Base-by-base conservation (phyloP, 2,113 vertebrate species). In the Menura novaehollandiae region DNA sequence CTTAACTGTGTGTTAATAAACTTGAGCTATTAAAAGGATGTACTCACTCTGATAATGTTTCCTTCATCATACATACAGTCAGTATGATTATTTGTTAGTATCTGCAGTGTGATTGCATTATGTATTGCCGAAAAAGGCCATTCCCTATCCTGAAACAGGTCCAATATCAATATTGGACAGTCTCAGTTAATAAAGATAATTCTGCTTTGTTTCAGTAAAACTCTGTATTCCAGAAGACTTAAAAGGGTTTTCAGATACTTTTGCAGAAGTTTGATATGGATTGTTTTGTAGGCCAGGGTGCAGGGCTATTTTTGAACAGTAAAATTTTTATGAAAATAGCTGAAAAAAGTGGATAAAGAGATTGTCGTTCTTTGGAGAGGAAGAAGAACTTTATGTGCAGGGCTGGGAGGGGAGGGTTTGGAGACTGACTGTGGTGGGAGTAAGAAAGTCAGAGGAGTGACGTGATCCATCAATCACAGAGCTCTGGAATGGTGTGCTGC, bases 401-500 rank as follows among this genome's bases (percentile, higher is more conserved):
- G 19, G 39, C 66, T 63, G 43, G 52, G 35, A 87, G 56, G 52
- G 23, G 3, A 32, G 9, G 9, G 15, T 52, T 52, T 8, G 23
- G 39, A 53, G 56, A 11, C 24, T 72, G 85, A 12, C 35, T 32
- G 7, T 66, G 23, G 15, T 71, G 71, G 33, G 15, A 26, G 55
- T 80, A 68, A 44, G 32, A 72, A 58, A 32, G 59, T 71, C 44
- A 33, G 44, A 30, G 26, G n/a, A n/a, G 4, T 66, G 91, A 74
- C 0, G 3, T 46, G 49, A 35, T 82, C 37, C 15, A 8, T 55
- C 3, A 3, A 0, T 37, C 2, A 1, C 1, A 26, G 64, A 78
- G 46, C 46, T 24, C 20, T 64, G 71, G 28, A 55, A 63, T 74
- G 33, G 11, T 43, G 16, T 1, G 16, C 58, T 91, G 37, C 49